These are phyloP conservation scores for Elegia similella DNA, from an alignment of 2,888 invertebrate species.

Conservation along the genomic window DNA sequence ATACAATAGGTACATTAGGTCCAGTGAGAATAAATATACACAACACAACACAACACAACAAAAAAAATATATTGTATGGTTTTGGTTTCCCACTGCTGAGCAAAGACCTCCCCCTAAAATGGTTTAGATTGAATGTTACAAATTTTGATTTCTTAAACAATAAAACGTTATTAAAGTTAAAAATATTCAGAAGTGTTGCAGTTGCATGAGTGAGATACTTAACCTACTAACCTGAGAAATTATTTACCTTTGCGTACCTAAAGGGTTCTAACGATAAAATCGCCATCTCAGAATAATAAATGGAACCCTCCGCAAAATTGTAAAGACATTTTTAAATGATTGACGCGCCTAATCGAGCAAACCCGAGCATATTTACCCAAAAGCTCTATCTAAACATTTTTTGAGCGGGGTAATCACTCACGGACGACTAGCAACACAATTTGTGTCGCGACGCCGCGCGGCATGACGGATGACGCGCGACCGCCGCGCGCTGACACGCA, in stretches of 20 bases:
- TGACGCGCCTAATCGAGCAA: slow-evolving; percentile 14
- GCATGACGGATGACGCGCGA: slow-evolving; percentile 28
- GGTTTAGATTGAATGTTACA: too few species aligned
- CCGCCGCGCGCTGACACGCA: slow-evolving; percentile 35
- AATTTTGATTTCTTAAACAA: too few species aligned
- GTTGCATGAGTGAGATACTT: too few species aligned
- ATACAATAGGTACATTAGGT: too few species aligned
- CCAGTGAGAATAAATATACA: too few species aligned
- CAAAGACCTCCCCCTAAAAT: too few species aligned
- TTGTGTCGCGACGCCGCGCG: slow-evolving; percentile 27
- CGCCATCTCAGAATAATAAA: slow-evolving; percentile 3
- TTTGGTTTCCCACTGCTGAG: too few species aligned
- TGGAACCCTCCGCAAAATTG: slow-evolving; percentile 1
- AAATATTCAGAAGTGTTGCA: too few species aligned
- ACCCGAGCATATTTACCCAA: slow-evolving; percentile 12
- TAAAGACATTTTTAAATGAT: slow-evolving; percentile 10
- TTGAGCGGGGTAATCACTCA: slow-evolving; percentile 18
- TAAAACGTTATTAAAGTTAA: too few species aligned
- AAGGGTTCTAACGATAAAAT: not conserved
- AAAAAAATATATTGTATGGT: too few species aligned
- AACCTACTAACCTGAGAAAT: too few species aligned
- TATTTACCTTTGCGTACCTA: not conserved
- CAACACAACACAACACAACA: too few species aligned
- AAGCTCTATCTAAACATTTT: slow-evolving; percentile 16
- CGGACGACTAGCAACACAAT: slow-evolving; percentile 29